Conservation (phyloP, 1,140 invertebrate species). For the Frieseomelitta varia region DNA sequence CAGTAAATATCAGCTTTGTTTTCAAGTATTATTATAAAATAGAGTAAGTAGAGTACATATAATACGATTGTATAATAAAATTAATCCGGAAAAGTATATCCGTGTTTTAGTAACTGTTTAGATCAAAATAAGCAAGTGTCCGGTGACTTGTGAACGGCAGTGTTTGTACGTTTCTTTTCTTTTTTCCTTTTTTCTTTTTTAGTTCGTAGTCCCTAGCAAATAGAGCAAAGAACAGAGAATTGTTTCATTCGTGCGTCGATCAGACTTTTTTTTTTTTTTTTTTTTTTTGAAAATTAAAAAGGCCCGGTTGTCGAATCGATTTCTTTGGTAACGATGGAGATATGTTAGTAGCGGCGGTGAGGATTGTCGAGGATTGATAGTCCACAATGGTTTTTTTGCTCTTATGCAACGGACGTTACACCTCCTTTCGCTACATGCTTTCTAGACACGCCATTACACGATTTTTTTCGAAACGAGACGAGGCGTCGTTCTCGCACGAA, state of each 20-base stretch:
- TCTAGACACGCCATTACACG: conserved; percentile 38
- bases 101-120: too few species aligned
- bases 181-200: background rate
- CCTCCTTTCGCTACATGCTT: conserved; percentile 50
- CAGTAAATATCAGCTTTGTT: too few species aligned
- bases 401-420: conserved; percentile 54
- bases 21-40: too few species aligned
- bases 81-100: too few species aligned
- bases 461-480: conserved; percentile 15
- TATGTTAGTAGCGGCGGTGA: background rate
- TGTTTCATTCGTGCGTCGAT: background rate
- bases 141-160: too few species aligned
- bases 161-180: background rate
- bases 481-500: conserved; percentile 17
- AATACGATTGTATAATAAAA: too few species aligned
- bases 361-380: conserved; percentile 48
- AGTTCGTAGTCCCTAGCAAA: background rate
- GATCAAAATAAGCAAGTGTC: too few species aligned
- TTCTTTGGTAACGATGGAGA: background rate
- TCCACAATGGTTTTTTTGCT: conserved; percentile 46
- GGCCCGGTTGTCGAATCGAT: background rate
- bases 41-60: too few species aligned
- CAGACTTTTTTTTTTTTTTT: background rate
- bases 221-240: too few species aligned
- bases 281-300: background rate